Base-by-base conservation (phyloP, 2,113 vertebrate species). In the Phodopus roborovskii region DNA sequence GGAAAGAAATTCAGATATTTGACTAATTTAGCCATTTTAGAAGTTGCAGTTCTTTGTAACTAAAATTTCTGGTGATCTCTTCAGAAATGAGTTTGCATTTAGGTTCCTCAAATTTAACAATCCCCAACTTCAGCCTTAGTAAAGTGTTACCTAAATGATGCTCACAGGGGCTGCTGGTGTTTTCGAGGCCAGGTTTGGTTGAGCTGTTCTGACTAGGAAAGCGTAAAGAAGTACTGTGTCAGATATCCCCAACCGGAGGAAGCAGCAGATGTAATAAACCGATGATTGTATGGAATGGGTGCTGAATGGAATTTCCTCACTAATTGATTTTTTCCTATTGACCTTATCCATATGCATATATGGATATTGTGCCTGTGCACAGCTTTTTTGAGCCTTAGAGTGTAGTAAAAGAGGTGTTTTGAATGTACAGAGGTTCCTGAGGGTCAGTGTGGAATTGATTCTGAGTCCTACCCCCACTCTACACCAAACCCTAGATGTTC, bases 321-420 rank as follows among this genome's bases (percentile, higher is more conserved):
- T 73, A 94, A 74, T 53, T 92, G 83, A 94, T 66, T 86, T 96
- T 94, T 93, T 92, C 89, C 90, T 16, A 94, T 82, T 97, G 92
- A 90, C 17, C 8, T 87, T 92, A 71, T 53, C 7, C 17, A 56
- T 86, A 11, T 58, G 56, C 73, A 4, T 60, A 28, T 58, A 5
- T 71, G 70, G 8, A 39, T 50, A 48, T 30, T 62, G 1, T 85
- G 36, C 28, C 13, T 50, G 22, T 62, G 58, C 85, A 42, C 48
- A 89, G 26, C 71, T 45, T 88, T 92, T 85, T 5, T 50, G 91
- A 86, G 33, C n/a, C 86, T 77, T 84, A 85, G 28, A 78, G 66
- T 94, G 24, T 78, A 79, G 64, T 53, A 81, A 85, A 53, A 73
- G 62, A 77, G 90, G 50, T 11, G 66, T 84, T 86, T 94, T 91